A percentile compares a stretch with the other conserved stretches of the same genome.
Evolutionary conservation across 2,888 invertebrate genomes (phyloP).

Genomic region (Holacanthella duospinosa): DNA sequence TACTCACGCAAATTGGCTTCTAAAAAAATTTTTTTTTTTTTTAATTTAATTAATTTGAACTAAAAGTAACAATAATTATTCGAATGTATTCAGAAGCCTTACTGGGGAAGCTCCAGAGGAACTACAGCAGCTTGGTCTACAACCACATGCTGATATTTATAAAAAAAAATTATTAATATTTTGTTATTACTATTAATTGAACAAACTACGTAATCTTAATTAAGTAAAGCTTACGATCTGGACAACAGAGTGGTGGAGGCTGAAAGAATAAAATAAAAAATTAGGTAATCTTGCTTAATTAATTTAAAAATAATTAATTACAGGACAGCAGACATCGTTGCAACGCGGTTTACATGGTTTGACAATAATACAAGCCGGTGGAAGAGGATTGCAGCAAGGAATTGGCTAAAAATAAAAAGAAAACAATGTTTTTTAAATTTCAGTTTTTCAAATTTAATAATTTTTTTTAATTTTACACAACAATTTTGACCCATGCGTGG

Average conservation of each 20-base stretch:
- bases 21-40: too few relatives aligned
- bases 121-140: neutral
- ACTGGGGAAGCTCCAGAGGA: too few relatives aligned
- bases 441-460: too few relatives aligned
- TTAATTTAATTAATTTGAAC: too few relatives aligned
- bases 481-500: slow-evolving; percentile 1
- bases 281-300: neutral
- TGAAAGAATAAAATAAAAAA: neutral
- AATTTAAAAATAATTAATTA: neutral
- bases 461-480: neutral
- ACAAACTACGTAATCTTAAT: neutral
- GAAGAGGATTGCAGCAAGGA: neutral
- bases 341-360: neutral
- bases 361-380: neutral
- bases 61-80: too few relatives aligned
- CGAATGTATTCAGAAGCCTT: too few relatives aligned
- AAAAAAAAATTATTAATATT: neutral
- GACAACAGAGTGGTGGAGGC: neutral
- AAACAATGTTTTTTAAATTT: too few relatives aligned
- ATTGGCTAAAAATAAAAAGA: too few relatives aligned
- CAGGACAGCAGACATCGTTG: slow-evolving; percentile 1
- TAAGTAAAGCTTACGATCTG: neutral
- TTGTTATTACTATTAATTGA: neutral
- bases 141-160: neutral
- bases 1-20: neutral